phyloP scores from a whole-genome alignment of 2,888 invertebrate genomes.

The Venusia cambrica region DNA sequence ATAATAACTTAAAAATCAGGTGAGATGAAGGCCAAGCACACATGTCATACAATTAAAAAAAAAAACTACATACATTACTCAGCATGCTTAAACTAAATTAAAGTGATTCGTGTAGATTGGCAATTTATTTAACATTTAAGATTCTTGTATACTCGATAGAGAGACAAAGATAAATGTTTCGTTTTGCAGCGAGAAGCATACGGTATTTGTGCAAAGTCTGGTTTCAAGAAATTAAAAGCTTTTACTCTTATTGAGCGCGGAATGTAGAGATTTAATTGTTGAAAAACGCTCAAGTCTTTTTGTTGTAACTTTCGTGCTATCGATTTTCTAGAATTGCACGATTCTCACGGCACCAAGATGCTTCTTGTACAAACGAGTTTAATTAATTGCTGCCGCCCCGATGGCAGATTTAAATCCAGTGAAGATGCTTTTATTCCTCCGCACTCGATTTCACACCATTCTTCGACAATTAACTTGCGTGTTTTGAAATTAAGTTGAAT shows the following conservation, averaged over 20 bases:
- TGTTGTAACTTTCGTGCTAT: slow-evolving; percentile 27
- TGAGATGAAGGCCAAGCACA: too few relatives aligned
- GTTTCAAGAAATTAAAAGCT: slow-evolving; percentile 9
- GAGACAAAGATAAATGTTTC: too few relatives aligned
- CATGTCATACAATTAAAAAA: too few relatives aligned
- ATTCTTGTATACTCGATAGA: too few relatives aligned
- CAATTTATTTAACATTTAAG: too few relatives aligned
- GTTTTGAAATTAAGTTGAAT: slow-evolving; percentile 32
- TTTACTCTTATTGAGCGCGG: slow-evolving; percentile 6
- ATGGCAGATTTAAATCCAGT: slow-evolving; percentile 38
- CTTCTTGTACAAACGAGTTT: slow-evolving; percentile 47
- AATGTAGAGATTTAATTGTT: slow-evolving; percentile 17
- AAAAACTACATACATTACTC: too few relatives aligned
- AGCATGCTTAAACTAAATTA: too few relatives aligned
- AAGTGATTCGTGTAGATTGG: too few relatives aligned
- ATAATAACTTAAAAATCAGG: too few relatives aligned
- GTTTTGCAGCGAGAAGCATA: too few relatives aligned
- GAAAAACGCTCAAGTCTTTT: slow-evolving; percentile 14
- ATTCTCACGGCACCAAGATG: slow-evolving; percentile 30
- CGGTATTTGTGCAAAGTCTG: neutral
- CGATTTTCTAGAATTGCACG: slow-evolving; percentile 36
- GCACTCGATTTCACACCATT: slow-evolving; percentile 33
- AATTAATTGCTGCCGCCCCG: slow-evolving; percentile 49
- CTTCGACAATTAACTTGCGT: slow-evolving; percentile 34
- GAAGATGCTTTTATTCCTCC: slow-evolving; percentile 36